Conservation (phyloP, 2,797 vertebrate genomes). For the Naso thynnoides region DNA sequence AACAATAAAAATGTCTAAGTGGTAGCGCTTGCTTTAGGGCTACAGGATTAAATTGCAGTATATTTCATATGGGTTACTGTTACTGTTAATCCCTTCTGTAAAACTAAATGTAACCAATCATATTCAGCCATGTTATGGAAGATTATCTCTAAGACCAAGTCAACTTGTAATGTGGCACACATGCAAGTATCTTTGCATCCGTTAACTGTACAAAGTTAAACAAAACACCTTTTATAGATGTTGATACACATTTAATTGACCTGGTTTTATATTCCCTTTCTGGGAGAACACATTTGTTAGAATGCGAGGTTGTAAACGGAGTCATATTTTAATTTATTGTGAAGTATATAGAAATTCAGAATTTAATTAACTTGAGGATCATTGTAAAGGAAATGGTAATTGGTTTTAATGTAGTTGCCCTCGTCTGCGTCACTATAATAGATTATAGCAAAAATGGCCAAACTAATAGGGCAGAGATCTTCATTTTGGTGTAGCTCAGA, state of each 20-base stretch:
- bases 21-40: background rate
- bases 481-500: slow-evolving; percentile 15
- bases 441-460: slow-evolving; percentile 3
- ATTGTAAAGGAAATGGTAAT: background rate
- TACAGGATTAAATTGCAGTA: background rate
- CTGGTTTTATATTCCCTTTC: background rate
- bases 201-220: background rate
- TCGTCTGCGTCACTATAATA: background rate
- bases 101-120: background rate
- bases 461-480: slow-evolving; percentile 21
- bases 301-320: background rate
- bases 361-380: background rate
- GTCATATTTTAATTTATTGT: background rate
- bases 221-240: background rate
- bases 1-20: background rate
- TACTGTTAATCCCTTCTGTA: background rate
- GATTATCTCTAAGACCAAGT: slow-evolving; percentile 3
- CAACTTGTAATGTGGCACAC: background rate
- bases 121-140: background rate
- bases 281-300: background rate
- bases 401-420: background rate
- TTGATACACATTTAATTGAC: background rate
- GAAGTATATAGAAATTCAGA: background rate
- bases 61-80: background rate
- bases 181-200: background rate